Evolutionary conservation across 2,888 invertebrate species (phyloP), one percentile per base, ranked within the genome.

Genomic region (Adelognathus sp.): DNA sequence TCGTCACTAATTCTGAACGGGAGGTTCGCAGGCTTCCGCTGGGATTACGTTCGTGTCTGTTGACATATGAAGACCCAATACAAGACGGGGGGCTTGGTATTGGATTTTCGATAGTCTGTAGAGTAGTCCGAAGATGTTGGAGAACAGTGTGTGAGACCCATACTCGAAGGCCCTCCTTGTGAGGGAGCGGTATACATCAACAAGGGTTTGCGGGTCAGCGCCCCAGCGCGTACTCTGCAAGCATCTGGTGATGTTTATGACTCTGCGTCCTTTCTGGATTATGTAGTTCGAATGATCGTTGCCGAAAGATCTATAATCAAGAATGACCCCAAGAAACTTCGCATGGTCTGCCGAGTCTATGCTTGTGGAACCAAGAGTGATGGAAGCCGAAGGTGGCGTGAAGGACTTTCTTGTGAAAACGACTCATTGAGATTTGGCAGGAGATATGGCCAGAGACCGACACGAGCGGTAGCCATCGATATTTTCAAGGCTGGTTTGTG

Each of bases 171-270:
- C 7, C 11, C 67, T 67, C 3, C 67, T 31, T 1, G 31, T 31
- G 16, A 67, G 36, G 1, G 67, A 41, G 6, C 54, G 41, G 41
- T 67, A 67, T 3, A 67, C 6, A n/a, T 41, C 41, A 1, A 67
- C 27, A 6, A 67, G 11, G 0, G 18, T 41, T 29, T 54, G 54
- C 0, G 56, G 67, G 31, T 67, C 41, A 0, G 54, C 54, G 1
- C 67, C 67, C 67, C 67, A 67, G 16, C 41, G 29, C 0, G 67
- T 67, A 0, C 31, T 39, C 11, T 54, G 54, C 4, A 67, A 11
- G n/a, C 46, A 14, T n/a, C 46, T 63, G 1, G 46, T 46, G 9
- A 63, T 29, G 11, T 3, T n/a, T 1, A 63, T 16, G 5, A 9
- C 16, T 11, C 14, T 31, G 1, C 46, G 46, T 4, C 16, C 18